Evolutionary conservation across 2,888 invertebrate genomes (phyloP).

Genomic region (Nemurella pictetii): DNA sequence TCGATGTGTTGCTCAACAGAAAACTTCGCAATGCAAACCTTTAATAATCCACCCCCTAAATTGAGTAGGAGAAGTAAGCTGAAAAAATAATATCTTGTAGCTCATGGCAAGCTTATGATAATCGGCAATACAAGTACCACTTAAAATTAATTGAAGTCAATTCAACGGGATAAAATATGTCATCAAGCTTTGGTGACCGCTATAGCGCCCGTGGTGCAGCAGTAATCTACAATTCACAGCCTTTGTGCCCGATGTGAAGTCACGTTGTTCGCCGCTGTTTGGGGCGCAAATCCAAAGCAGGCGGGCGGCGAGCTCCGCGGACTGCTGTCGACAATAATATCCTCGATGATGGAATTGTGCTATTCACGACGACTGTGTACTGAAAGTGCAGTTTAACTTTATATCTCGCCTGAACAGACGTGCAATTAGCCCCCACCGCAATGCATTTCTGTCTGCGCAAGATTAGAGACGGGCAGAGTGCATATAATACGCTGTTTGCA

Average conservation of each 20-base stretch:
- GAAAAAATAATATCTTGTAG: no score
- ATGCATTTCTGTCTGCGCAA: neutral
- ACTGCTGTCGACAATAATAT: neutral
- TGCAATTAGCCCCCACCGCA: neutral
- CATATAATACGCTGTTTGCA: neutral
- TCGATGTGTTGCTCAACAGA: no score
- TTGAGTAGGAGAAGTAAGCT: no score
- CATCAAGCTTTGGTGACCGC: neutral
- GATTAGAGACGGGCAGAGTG: neutral
- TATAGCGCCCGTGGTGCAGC: no score
- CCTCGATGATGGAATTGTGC: neutral
- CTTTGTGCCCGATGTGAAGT: neutral
- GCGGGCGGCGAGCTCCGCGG: neutral
- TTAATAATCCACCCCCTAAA: no score
- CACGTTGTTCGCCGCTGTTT: neutral
- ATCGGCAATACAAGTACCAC: neutral
- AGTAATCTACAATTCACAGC: neutral
- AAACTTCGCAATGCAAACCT: no score
- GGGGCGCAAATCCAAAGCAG: neutral
- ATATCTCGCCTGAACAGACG: neutral
- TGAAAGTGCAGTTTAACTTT: neutral
- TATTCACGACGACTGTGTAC: neutral
- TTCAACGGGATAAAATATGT: neutral
- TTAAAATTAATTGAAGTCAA: neutral
- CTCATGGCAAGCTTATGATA: neutral